A percentile compares a stretch with the other conserved stretches of the same genome.
phyloP scores from a whole-genome alignment of 2,888 invertebrate genomes.

The Galerucella pusilla region DNA sequence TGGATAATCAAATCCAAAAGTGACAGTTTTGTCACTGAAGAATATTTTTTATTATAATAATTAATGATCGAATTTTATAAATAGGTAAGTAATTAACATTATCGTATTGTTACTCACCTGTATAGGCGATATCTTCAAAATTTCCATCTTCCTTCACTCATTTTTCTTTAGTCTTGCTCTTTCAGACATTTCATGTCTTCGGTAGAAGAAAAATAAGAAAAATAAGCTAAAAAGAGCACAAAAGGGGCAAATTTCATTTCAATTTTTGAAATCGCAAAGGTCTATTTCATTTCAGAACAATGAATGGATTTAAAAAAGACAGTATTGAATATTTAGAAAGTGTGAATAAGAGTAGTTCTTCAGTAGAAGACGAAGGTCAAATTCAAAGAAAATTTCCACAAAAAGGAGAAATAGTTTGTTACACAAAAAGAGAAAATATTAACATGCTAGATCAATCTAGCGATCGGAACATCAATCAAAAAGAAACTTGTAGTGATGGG shows the following conservation, averaged over 20 bases:
- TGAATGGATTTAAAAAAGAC: neutral
- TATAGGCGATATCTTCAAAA: too few species aligned
- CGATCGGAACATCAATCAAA: conserved; percentile 25
- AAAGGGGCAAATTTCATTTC: too few species aligned
- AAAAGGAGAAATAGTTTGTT: conserved; percentile 51
- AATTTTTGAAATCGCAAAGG: too few species aligned
- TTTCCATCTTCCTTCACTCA: too few species aligned
- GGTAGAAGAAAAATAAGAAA: too few species aligned
- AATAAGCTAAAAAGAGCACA: too few species aligned
- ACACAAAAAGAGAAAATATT: conserved; percentile 47
- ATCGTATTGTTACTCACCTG: too few species aligned
- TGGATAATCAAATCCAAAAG: neutral
- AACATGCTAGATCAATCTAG: conserved; percentile 40
- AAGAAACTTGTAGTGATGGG: neutral
- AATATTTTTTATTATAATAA: neutral
- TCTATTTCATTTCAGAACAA: neutral
- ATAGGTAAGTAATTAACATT: neutral
- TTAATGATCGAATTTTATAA: neutral
- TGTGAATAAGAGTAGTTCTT: neutral
- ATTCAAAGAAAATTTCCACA: conserved; percentile 35
- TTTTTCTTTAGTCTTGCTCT: too few species aligned
- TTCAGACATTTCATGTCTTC: too few species aligned
- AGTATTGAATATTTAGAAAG: neutral
- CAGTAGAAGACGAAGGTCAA: neutral
- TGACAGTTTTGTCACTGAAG: neutral